These are phyloP conservation scores for Perithous albicinctus DNA, from an alignment of 2,888 invertebrate species.

Conservation along the genomic window DNA sequence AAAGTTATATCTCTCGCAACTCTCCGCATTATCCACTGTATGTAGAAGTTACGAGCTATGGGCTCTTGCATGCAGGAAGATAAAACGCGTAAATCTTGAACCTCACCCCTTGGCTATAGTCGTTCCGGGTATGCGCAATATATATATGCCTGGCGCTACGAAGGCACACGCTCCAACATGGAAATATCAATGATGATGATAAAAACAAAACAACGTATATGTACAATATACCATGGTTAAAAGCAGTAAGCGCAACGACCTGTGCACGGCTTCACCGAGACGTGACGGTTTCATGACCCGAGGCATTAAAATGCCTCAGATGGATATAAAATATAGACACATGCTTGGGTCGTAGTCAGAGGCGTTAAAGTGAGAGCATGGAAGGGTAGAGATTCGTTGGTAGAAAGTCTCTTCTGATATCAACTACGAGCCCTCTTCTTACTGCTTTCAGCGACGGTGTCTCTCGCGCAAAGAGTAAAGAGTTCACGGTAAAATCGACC, in stretches of 20 bases:
- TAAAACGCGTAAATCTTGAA: conserved; percentile 24
- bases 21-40: conserved; percentile 17
- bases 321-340: conserved; percentile 45
- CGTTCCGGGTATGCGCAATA: not conserved
- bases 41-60: conserved; percentile 15
- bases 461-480: conserved; percentile 54
- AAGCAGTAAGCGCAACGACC: conserved; percentile 1
- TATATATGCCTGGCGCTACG: not conserved
- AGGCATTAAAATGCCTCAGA: conserved; percentile 53
- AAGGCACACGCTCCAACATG: not conserved
- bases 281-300: conserved; percentile 37
- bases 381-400: conserved; percentile 23
- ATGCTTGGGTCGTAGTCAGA: not conserved
- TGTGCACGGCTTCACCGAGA: conserved; percentile 1
- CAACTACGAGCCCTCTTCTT: not conserved
- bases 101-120: conserved; percentile 2
- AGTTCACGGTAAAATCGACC: conserved; percentile 52
- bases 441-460: conserved; percentile 7
- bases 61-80: not conserved
- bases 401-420: conserved; percentile 30
- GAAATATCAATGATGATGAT: conserved; percentile 27
- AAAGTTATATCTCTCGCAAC: not conserved
- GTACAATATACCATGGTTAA: not conserved
- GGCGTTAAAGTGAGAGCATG: conserved; percentile 2
- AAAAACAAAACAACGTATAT: not conserved